Base-by-base conservation (phyloP, 1,140 invertebrate species). In the Branchinecta lindahli region DNA sequence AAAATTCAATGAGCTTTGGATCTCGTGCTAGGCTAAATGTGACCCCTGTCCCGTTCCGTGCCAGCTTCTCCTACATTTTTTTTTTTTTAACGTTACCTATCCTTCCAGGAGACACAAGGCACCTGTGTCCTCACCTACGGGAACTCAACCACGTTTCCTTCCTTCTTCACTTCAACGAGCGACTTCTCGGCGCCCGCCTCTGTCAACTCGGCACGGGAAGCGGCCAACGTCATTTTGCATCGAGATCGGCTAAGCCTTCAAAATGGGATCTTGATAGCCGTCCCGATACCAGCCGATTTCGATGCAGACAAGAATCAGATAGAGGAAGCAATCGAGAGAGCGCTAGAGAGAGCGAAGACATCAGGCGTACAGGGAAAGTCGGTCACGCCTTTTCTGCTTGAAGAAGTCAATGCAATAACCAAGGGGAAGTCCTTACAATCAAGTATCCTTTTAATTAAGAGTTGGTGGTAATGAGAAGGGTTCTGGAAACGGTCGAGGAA, bases 311-410 rank as follows among this genome's bases (percentile, higher is more conserved):
- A 81, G 71, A 66, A 73, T 80, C 69, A 75, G 44, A 83, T 87
- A 46, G 85, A 92, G 73, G 75, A 75, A 20, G 87, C 86, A 12
- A 92, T 97, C 75, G 74, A 84, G 67, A 74, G 84, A 73, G 92
- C 92, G 45, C 76, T 94, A n/a, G 72, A 81, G 70, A 82, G 87
- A 73, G 87, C 88, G 12, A 80, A 84, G 66, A 72, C 77, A 8
- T 79, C 81, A 72, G 82, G 82, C n/a, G 84, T 97, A 33, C 76
- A 72, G 15, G 94, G 94, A 5, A 95, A 94, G 80, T 84, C 91
- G 75, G 85, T 98, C 8, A 98, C 96, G 0, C 96, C 96, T 3
- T 98, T 89, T 80, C 80, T 99, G 15, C 80, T 98, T 15, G 79
- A 84, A 15, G 81, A 85, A 75, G 85, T 98, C 9, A 84, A 86